Conservation (phyloP, 2,888 invertebrate genomes). For the Epistrophe grossulariae region DNA sequence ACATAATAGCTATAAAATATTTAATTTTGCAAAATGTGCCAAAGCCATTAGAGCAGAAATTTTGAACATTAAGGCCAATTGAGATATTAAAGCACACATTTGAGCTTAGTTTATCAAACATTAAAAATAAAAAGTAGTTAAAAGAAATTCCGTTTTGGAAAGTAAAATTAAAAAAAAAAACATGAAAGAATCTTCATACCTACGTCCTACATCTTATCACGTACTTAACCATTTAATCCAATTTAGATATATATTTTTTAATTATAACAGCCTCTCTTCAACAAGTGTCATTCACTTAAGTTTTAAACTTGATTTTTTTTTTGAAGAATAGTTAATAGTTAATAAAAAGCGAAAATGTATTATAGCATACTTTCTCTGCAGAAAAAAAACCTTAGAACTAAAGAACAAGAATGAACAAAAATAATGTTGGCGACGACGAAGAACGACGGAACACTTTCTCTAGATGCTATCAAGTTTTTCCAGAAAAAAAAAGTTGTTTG, state of each 20-base stretch:
- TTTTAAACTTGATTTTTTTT: background rate
- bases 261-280: background rate
- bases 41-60: background rate
- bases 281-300: background rate
- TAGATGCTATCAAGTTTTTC: background rate
- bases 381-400: background rate
- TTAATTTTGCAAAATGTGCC: background rate
- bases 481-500: background rate
- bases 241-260: background rate
- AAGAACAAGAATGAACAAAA: background rate
- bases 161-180: slow-evolving; percentile 1
- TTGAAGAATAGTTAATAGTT: background rate
- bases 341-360: background rate
- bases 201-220: background rate
- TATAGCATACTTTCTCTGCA: background rate
- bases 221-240: background rate
- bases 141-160: background rate
- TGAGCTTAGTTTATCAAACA: background rate
- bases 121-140: background rate
- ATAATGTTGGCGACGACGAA: background rate
- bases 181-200: background rate
- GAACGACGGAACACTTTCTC: background rate
- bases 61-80: background rate
- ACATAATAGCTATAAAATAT: background rate
- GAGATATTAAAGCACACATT: background rate